Conservation (phyloP, 2,888 invertebrate genomes). For the Diarsia mendica region DNA sequence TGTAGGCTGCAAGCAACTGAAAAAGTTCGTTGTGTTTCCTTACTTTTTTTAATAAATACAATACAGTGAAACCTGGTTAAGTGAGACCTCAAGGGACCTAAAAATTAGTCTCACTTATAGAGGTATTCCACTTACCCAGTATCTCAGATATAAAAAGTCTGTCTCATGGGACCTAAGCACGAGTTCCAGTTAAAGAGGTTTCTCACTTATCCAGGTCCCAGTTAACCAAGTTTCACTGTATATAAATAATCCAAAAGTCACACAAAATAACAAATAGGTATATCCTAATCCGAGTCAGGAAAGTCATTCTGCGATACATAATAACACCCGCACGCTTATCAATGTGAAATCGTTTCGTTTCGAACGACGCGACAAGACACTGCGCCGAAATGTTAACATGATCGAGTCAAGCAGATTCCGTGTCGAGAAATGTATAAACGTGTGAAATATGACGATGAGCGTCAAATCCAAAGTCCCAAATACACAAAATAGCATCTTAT, state of each 20-base stretch:
- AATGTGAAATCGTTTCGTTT: background rate
- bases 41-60: constrained; percentile 3
- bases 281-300: background rate
- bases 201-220: no score
- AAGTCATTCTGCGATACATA: background rate
- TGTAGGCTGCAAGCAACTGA: background rate
- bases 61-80: no score
- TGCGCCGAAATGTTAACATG: background rate
- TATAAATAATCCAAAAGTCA: background rate
- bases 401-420: no score
- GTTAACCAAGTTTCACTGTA: no score
- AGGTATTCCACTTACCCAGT: no score
- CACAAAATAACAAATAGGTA: background rate
- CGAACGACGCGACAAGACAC: background rate
- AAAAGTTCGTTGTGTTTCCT: background rate
- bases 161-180: no score
- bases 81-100: no score
- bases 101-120: no score
- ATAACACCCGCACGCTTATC: background rate
- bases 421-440: no score
- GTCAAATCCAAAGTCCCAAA: background rate
- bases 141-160: no score
- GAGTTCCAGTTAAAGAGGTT: no score
- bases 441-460: no score
- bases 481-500: background rate